Base-by-base conservation (phyloP, 2,888 invertebrate genomes). In the Zele albiditarsus region DNA sequence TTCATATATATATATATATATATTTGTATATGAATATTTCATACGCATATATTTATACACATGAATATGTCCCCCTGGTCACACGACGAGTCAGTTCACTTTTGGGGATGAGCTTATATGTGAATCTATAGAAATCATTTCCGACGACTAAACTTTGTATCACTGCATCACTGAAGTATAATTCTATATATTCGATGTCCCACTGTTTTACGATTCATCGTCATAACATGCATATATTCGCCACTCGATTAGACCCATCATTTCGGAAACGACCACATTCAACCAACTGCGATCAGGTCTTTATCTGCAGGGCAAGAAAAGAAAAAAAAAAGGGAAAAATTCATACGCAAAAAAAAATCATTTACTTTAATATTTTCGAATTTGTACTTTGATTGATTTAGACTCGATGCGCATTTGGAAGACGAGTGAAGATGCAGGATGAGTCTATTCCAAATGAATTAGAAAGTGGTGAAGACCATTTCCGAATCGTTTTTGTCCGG, bases 401-500 rank as follows among this genome's bases (percentile, higher is more conserved):
- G 16, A 16, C 6, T n/a, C 3, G n/a, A 46, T 46, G 46, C 3
- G 3, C 4, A 6, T 14, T 46, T 3, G 14, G 0, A 14, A 46
- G 12, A 42, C 42, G 0, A 42, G n/a, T n/a, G n/a, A 0, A 14
- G 12, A 42, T 3, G 42, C 12, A 12, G 42, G 3, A 42, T 42
- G 42, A 14, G 3, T 3, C 42, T 14, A 23, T 27, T 58, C 14
- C 6, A 23, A 58, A 23, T 27, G 25, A 70, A 81, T 81, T 82
- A 81, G 81, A 81, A 82, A 82, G 82, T 80, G 75, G 66, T 63
- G 67, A 57, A 73, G 74, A 70, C 60, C 65, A 63, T 78, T 80
- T 74, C 74, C 78, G 27, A 78, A 76, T 79, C 79, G 79, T 78
- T 78, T 77, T 70, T 46, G n/a, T n/a, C 16, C 46, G 0, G 14